These are phyloP conservation scores for Spongilla lacustris DNA, from an alignment of 37 sponge, comb jelly and placozoan species.

Conservation along the genomic window DNA sequence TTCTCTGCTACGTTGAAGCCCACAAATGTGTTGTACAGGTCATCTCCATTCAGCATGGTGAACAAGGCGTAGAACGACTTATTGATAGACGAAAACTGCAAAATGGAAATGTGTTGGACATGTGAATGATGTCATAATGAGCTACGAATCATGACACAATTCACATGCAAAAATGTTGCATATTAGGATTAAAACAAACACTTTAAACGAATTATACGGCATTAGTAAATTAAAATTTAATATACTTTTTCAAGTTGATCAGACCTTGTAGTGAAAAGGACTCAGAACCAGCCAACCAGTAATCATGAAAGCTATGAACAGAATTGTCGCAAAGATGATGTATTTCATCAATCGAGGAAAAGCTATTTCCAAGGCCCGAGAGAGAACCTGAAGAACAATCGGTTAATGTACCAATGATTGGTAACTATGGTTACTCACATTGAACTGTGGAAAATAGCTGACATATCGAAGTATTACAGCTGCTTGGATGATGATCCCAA, in stretches of 20 bases:
- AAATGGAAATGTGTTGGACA: no score
- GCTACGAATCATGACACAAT: no score
- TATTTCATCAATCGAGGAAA: slow-evolving; percentile 59
- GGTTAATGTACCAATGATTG: neutral
- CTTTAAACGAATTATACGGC: no score
- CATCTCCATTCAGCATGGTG: slow-evolving; percentile 4
- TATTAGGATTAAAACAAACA: no score
- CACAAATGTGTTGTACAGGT: neutral
- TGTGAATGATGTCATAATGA: no score
- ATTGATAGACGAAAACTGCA: neutral
- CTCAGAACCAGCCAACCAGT: slow-evolving; percentile 57
- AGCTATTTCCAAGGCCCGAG: slow-evolving; percentile 46
- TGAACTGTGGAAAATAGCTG: slow-evolving; percentile 50
- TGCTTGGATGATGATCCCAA: slow-evolving; percentile 46
- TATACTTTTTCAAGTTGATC: neutral
- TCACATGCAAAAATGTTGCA: no score
- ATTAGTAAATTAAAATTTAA: no score
- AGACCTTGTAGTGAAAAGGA: slow-evolving; percentile 34
- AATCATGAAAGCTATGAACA: slow-evolving; percentile 53
- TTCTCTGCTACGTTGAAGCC: neutral
- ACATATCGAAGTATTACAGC: slow-evolving; percentile 49
- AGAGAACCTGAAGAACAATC: slow-evolving; percentile 34
- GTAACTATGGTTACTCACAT: neutral
- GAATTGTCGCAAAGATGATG: slow-evolving; percentile 50
- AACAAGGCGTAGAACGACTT: neutral